phyloP scores from a whole-genome alignment of 2,113 vertebrate species.

The Mastomys coucha region DNA sequence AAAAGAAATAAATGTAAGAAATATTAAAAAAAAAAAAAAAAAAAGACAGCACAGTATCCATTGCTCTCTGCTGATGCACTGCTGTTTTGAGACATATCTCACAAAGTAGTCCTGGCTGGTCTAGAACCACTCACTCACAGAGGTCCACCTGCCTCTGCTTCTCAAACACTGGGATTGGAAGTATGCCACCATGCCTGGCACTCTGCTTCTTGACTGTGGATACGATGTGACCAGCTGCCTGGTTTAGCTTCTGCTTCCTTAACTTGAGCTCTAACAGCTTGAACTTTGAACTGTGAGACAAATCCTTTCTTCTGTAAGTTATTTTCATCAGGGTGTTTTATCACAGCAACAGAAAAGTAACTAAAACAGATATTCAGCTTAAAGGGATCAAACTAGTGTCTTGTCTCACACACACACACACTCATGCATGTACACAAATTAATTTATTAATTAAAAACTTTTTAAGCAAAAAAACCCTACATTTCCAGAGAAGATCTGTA shows the following conservation, averaged over 20 bases:
- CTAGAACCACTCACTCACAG: neutral
- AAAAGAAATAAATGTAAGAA: neutral
- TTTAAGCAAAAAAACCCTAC: too few relatives aligned
- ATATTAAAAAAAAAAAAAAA: neutral
- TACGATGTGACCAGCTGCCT: neutral
- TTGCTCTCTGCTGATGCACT: neutral
- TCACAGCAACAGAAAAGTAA: neutral
- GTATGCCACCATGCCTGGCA: neutral
- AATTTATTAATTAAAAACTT: neutral
- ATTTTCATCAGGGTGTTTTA: neutral
- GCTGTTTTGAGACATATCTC: neutral
- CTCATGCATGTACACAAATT: neutral
- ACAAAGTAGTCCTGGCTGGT: neutral
- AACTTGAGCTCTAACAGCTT: neutral
- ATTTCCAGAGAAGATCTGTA: neutral
- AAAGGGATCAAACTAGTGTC: rapidly evolving
- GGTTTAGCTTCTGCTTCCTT: neutral
- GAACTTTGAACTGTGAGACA: too few relatives aligned
- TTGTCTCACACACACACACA: neutral
- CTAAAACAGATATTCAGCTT: neutral
- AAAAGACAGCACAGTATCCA: neutral
- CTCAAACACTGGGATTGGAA: neutral
- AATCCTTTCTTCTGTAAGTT: too few relatives aligned
- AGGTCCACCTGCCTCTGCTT: neutral
- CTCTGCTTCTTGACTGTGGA: too few relatives aligned